phyloP scores from a whole-genome alignment of 1,140 invertebrate species.

The Cepaea nemoralis region DNA sequence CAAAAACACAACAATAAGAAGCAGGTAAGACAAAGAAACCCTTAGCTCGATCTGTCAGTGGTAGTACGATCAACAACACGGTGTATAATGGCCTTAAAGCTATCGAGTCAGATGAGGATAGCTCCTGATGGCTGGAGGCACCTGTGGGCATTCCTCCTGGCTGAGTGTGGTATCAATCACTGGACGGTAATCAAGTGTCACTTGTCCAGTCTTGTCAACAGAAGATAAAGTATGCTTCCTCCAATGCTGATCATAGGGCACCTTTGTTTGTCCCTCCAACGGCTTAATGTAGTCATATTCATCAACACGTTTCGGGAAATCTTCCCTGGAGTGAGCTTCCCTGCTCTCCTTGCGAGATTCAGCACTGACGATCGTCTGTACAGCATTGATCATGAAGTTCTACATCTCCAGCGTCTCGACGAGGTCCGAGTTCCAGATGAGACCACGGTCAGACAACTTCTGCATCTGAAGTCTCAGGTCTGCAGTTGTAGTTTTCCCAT shows the following conservation, averaged over 20 bases:
- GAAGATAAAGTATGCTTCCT: slow-evolving; percentile 92
- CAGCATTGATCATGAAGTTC: slow-evolving; percentile 93
- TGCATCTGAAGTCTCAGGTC: slow-evolving; percentile 94
- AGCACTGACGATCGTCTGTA: slow-evolving; percentile 89
- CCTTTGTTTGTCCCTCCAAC: slow-evolving; percentile 83
- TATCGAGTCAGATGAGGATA: too few relatives aligned
- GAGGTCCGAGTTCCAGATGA: slow-evolving; percentile 96
- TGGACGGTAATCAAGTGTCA: slow-evolving; percentile 85
- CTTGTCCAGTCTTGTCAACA: slow-evolving; percentile 83
- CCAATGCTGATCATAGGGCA: slow-evolving; percentile 89
- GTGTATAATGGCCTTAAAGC: too few relatives aligned
- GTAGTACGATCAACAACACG: too few relatives aligned
- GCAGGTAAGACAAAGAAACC: too few relatives aligned
- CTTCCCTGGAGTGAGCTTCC: slow-evolving; percentile 97
- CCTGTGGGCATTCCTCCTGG: slow-evolving; percentile 82
- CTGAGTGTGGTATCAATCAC: slow-evolving; percentile 94
- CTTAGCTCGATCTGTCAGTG: too few relatives aligned
- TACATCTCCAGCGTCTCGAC: slow-evolving; percentile 97
- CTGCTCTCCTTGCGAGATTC: slow-evolving; percentile 97
- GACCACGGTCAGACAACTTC: slow-evolving; percentile 82
- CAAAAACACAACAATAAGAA: too few relatives aligned
- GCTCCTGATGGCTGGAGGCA: slow-evolving; percentile 88
- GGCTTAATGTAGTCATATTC: slow-evolving; percentile 95
- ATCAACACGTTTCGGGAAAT: slow-evolving; percentile 90
- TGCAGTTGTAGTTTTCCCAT: slow-evolving; percentile 87